Evolutionary conservation across 2,888 invertebrate species (phyloP).

Genomic region (Galerucella calmariensis): DNA sequence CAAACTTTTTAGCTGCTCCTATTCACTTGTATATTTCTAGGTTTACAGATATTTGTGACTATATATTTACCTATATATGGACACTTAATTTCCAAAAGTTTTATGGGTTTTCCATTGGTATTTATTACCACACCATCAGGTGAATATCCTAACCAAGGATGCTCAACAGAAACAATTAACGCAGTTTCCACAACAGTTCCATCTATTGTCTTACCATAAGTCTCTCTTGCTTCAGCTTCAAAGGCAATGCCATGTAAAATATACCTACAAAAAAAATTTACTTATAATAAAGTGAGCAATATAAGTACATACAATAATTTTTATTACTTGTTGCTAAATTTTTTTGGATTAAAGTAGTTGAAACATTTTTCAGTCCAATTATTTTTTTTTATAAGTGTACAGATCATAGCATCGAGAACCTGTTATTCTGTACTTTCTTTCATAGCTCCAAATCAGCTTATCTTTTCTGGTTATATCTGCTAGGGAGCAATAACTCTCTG

Average conservation of each 20-base stretch:
- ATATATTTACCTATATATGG: neutral
- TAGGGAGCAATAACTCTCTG: neutral
- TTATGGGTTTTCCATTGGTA: conserved; percentile 12
- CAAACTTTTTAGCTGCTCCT: neutral
- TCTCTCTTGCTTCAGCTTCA: neutral
- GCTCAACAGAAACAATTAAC: neutral
- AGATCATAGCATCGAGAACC: neutral
- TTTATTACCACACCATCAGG: conserved; percentile 26
- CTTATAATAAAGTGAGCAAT: neutral
- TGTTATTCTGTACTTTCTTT: conserved; percentile 2
- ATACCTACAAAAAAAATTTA: neutral
- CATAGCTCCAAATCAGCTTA: neutral
- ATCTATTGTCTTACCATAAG: neutral
- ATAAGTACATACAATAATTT: neutral
- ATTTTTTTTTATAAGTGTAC: neutral
- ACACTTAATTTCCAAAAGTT: conserved; percentile 21
- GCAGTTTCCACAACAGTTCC: conserved; percentile 1
- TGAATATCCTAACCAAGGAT: conserved; percentile 27
- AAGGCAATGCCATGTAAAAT: neutral
- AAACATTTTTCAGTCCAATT: neutral
- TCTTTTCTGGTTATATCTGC: neutral
- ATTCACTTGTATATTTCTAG: neutral
- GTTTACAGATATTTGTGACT: neutral
- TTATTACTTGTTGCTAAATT: neutral
- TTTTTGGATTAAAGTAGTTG: neutral